These are phyloP conservation scores for Streptopelia turtur DNA, from an alignment of 2,797 vertebrate genomes.

Conservation along the genomic window DNA sequence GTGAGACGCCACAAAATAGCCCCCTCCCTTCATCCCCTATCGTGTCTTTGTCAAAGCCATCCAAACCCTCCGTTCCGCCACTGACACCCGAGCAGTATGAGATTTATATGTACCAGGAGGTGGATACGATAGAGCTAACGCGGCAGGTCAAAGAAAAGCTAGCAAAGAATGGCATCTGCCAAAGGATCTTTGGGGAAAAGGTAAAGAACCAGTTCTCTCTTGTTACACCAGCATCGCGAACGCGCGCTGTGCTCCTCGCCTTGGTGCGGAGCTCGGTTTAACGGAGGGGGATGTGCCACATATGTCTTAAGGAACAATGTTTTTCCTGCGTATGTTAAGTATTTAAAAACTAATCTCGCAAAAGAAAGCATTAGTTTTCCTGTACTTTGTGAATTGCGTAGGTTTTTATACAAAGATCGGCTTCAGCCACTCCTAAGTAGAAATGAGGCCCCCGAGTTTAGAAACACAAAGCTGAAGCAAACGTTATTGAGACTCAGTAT, in stretches of 20 bases:
- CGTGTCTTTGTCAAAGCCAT: slow-evolving; percentile 83
- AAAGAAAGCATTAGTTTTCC: background rate
- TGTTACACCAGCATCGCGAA: slow-evolving; percentile 1
- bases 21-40: slow-evolving; percentile 86
- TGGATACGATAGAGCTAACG: slow-evolving; percentile 91
- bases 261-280: background rate
- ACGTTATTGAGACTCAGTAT: background rate
- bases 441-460: background rate
- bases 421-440: background rate
- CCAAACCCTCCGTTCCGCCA: slow-evolving; percentile 85
- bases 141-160: slow-evolving; percentile 93
- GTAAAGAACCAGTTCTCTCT: slow-evolving; percentile 77
- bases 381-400: background rate
- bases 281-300: background rate
- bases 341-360: background rate
- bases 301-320: background rate
- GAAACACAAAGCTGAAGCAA: background rate
- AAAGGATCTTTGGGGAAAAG: slow-evolving; percentile 93
- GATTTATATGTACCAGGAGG: slow-evolving; percentile 93
- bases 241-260: background rate
- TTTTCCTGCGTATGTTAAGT: background rate
- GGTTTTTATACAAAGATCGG: background rate
- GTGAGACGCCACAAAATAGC: slow-evolving; percentile 88
- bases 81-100: slow-evolving; percentile 92
- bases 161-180: slow-evolving; percentile 93